These are phyloP conservation scores for Diceros bicornis DNA, from an alignment of 2,797 vertebrate species.

Conservation along the genomic window DNA sequence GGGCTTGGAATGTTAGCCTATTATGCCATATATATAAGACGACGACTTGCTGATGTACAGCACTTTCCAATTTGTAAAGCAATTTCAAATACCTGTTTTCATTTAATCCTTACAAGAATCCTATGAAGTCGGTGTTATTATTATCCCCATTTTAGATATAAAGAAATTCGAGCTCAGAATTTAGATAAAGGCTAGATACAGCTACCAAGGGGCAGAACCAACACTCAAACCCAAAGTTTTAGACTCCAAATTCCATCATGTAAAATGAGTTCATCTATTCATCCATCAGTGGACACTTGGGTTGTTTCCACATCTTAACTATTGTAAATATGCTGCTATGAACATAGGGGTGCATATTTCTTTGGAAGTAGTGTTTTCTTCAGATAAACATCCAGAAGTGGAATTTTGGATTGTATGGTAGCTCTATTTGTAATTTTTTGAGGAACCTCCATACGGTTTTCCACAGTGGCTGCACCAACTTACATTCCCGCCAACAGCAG, in stretches of 20 bases:
- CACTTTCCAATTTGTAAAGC: constrained; percentile 35
- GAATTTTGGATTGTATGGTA: too few species aligned
- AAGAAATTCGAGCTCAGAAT: constrained; percentile 65
- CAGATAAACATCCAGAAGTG: too few species aligned
- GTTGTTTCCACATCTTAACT: too few species aligned
- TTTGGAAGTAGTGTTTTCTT: too few species aligned
- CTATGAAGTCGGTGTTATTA: not conserved
- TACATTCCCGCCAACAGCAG: too few species aligned
- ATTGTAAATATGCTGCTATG: too few species aligned
- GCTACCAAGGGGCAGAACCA: constrained; percentile 1
- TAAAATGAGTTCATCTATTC: constrained; percentile 4
- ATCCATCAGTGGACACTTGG: too few species aligned
- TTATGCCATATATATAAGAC: not conserved
- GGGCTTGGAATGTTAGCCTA: not conserved
- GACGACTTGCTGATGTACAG: not conserved
- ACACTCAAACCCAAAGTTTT: not conserved
- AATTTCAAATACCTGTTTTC: constrained; percentile 16
- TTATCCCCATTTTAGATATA: constrained; percentile 43
- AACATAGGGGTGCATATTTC: too few species aligned
- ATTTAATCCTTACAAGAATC: constrained; percentile 14
- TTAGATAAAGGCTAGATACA: constrained; percentile 52
- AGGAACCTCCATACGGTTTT: too few species aligned
- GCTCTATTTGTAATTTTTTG: too few species aligned
- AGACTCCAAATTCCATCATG: constrained; percentile 22
- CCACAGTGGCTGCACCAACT: too few species aligned